These are phyloP conservation scores for Furnarius figulus DNA, from an alignment of 2,113 vertebrate genomes.

Conservation along the genomic window DNA sequence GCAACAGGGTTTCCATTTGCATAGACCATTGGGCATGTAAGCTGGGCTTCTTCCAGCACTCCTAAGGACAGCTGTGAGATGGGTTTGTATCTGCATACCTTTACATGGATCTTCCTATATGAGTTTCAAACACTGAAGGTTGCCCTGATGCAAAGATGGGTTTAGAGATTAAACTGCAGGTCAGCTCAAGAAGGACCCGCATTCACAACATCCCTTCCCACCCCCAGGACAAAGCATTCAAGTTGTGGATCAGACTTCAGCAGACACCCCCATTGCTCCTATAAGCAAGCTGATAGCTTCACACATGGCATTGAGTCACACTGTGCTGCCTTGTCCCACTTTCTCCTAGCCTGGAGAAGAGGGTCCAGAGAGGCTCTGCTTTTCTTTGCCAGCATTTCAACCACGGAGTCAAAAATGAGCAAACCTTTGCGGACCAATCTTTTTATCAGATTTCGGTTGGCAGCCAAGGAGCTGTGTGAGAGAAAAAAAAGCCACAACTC, in stretches of 20 bases:
- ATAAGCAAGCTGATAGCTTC: not conserved
- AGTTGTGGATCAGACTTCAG: not conserved
- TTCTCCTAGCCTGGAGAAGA: not conserved
- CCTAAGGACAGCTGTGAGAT: not conserved
- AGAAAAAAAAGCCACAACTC: not conserved
- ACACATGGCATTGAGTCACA: fast-evolving
- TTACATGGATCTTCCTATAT: not conserved
- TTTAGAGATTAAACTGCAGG: not conserved
- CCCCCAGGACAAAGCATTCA: not conserved
- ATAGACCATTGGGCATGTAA: not conserved
- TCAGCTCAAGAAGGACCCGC: fast-evolving
- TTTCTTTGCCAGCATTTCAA: not conserved
- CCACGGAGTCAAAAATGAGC: not conserved
- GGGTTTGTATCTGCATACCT: not conserved
- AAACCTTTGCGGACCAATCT: not conserved
- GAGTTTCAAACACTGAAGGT: not conserved
- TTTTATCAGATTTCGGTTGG: not conserved
- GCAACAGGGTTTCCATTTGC: not conserved
- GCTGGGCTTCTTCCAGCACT: not conserved
- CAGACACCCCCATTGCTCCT: not conserved
- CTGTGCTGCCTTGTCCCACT: not conserved
- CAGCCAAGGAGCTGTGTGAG: not conserved
- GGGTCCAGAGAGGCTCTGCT: not conserved
- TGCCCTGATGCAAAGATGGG: not conserved
- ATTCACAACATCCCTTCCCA: not conserved